These are phyloP conservation scores for Hirudo medicinalis DNA, from an alignment of 1,140 invertebrate species.

Conservation along the genomic window DNA sequence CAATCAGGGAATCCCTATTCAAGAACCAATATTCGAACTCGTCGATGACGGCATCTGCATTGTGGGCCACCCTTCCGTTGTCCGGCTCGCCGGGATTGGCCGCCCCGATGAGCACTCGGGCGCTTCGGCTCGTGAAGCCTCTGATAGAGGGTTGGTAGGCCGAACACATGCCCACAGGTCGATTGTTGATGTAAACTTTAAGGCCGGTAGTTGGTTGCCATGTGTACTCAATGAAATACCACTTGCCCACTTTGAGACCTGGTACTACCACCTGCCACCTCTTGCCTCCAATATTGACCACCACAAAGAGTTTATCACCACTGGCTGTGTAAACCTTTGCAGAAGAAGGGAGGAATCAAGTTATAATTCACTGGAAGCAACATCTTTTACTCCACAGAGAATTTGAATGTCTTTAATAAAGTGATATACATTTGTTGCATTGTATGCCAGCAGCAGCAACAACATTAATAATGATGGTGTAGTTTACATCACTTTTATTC, in stretches of 20 bases:
- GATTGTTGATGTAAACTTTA: conserved; percentile 29
- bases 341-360: too few relatives aligned
- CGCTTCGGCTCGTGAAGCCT: not conserved
- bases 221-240: conserved; percentile 36
- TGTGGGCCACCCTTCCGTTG: conserved; percentile 7
- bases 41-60: conserved; percentile 32
- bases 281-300: conserved; percentile 3
- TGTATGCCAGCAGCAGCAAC: too few relatives aligned
- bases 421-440: too few relatives aligned
- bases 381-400: too few relatives aligned
- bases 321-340: not conserved
- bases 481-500: too few relatives aligned
- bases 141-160: not conserved
- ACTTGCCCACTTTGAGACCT: conserved; percentile 25
- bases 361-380: too few relatives aligned
- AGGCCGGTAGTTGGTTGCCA: conserved; percentile 34
- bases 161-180: conserved; percentile 22
- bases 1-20: conserved; percentile 33
- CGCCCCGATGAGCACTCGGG: conserved; percentile 5
- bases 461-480: too few relatives aligned
- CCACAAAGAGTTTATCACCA: conserved; percentile 16
- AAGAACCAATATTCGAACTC: conserved; percentile 38
- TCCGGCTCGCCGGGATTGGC: not conserved
- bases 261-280: conserved; percentile 18
- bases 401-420: too few relatives aligned